Evolutionary conservation across 1,140 invertebrate species (phyloP).

Genomic region (Rhagoletis zephyria): DNA sequence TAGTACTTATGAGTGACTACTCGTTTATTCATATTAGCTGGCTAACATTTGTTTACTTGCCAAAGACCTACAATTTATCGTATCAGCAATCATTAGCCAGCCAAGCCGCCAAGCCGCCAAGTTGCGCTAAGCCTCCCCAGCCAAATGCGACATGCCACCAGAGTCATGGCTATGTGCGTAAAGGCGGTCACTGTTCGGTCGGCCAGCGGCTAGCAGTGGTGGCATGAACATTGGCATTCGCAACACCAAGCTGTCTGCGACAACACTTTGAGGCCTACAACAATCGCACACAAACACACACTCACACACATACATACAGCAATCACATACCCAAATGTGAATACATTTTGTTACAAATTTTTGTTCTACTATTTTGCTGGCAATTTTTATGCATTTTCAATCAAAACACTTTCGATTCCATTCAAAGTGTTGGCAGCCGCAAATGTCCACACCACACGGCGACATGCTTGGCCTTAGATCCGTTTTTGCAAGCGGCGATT

Average conservation of each 20-base stretch:
- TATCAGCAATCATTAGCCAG: constrained; percentile 25
- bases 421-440: not conserved
- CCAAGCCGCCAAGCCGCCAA: constrained; percentile 10
- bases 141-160: constrained; percentile 27
- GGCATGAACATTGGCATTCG: not conserved
- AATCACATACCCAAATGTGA: not conserved
- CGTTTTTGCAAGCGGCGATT: constrained; percentile 14
- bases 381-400: constrained; percentile 49
- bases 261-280: constrained; percentile 32
- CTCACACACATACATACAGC: not conserved
- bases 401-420: constrained; percentile 36
- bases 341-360: not conserved
- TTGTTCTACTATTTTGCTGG: constrained; percentile 6
- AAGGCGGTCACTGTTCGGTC: constrained; percentile 5
- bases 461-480: no score
- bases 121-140: no score
- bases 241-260: constrained; percentile 41
- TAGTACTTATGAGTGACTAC: no score
- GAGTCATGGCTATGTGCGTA: constrained; percentile 24
- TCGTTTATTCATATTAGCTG: not conserved
- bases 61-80: constrained; percentile 44
- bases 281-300: not conserved
- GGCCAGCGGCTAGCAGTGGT: not conserved
- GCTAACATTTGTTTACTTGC: not conserved
- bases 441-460: no score